A percentile compares a stretch with the other conserved stretches of the same genome.
Evolutionary conservation across 1,140 invertebrate species (phyloP).

Genomic region (Saccostrea cuccullata): DNA sequence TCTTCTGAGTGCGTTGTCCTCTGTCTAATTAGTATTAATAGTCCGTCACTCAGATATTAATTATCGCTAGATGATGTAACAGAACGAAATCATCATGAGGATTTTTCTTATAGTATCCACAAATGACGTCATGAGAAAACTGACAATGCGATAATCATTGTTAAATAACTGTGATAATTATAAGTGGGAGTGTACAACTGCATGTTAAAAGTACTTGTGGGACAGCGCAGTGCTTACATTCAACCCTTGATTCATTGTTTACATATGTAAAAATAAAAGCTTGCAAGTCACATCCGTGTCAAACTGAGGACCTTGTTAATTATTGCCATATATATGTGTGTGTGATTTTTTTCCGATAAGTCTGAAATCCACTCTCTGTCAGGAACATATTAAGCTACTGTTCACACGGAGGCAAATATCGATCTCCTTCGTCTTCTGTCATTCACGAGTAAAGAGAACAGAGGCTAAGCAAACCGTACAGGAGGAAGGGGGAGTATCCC

Average conservation of each 20-base stretch:
- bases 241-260: too few species aligned
- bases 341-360: neutral
- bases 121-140: slow-evolving; percentile 11
- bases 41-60: neutral
- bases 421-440: slow-evolving; percentile 7
- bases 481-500: neutral
- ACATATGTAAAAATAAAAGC: too few species aligned
- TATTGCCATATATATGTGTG: neutral
- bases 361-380: slow-evolving; percentile 8
- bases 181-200: neutral
- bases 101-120: neutral
- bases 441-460: neutral
- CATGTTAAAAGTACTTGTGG: neutral
- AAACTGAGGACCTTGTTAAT: neutral
- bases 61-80: neutral
- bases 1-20: too few species aligned
- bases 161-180: neutral
- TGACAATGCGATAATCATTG: slow-evolving; percentile 8
- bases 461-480: neutral
- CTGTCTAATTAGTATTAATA: too few species aligned
- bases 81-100: neutral
- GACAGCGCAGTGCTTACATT: too few species aligned
- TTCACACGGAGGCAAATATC: slow-evolving; percentile 21
- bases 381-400: neutral
- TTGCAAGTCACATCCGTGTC: neutral